phyloP scores from a whole-genome alignment of 37 sponge, comb jelly and placozoan genomes.

The Amphimedon queenslandica region DNA sequence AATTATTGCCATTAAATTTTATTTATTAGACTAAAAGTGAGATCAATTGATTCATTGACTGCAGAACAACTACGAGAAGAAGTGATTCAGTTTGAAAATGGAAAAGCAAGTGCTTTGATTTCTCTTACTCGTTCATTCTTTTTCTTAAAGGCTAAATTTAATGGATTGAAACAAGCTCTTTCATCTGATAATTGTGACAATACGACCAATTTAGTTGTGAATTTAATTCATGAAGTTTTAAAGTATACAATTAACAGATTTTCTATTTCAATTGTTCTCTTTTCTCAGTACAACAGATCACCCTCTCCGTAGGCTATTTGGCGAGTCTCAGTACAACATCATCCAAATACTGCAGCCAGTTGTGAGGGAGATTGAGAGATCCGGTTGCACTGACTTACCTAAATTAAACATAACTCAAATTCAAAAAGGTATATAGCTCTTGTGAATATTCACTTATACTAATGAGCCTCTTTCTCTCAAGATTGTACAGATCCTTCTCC shows the following conservation, averaged over 20 bases:
- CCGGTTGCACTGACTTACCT: slow-evolving; percentile 37
- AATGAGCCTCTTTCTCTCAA: neutral
- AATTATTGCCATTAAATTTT: too few relatives aligned
- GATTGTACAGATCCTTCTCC: too few relatives aligned
- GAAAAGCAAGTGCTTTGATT: slow-evolving; percentile 35
- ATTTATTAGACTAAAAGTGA: neutral
- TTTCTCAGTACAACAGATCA: slow-evolving; percentile 34
- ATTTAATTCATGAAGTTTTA: neutral
- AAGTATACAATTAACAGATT: too few relatives aligned
- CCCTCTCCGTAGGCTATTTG: slow-evolving; percentile 65
- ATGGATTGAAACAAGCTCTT: neutral
- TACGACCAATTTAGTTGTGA: neutral
- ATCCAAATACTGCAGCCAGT: slow-evolving; percentile 47
- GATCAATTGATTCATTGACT: slow-evolving; percentile 15
- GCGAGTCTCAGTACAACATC: slow-evolving; percentile 58
- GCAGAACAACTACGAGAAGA: slow-evolving; percentile 29
- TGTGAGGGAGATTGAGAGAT: slow-evolving; percentile 27
- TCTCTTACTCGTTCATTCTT: neutral
- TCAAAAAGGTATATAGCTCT: neutral
- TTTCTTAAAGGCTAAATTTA: neutral
- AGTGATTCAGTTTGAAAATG: slow-evolving; percentile 42
- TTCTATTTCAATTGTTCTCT: too few relatives aligned
- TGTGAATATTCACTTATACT: neutral
- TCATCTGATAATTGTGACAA: too few relatives aligned
- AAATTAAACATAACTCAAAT: slow-evolving; percentile 24